Evolutionary conservation across 2,888 invertebrate genomes (phyloP).

Genomic region (Epistrophe grossulariae): DNA sequence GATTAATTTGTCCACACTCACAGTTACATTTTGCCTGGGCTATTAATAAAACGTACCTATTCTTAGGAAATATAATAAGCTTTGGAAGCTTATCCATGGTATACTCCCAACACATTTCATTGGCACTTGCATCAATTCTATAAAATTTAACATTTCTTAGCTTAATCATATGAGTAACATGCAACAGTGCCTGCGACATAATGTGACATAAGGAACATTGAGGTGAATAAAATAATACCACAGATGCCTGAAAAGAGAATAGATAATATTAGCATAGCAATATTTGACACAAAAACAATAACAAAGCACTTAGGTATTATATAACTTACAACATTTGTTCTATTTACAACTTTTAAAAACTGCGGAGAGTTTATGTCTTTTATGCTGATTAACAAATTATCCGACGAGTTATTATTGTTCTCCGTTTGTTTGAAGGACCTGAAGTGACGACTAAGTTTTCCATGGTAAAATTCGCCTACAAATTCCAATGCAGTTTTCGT

Average conservation of each 20-base stretch:
- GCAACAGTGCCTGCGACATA: conserved; percentile 88
- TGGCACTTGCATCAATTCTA: conserved; percentile 91
- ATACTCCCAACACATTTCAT: conserved; percentile 92
- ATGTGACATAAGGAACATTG: conserved; percentile 91
- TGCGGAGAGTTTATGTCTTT: conserved; percentile 53
- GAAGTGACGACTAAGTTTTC: conserved; percentile 56
- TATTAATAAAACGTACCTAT: conserved; percentile 79
- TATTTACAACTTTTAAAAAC: conserved; percentile 48
- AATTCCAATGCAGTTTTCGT: conserved; percentile 46
- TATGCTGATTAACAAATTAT: conserved; percentile 12
- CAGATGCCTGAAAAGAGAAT: conserved; percentile 84
- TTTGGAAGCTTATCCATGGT: conserved; percentile 92
- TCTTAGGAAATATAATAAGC: conserved; percentile 91
- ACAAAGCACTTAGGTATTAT: not conserved
- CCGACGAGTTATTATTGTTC: conserved; percentile 6
- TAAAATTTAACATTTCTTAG: conserved; percentile 86
- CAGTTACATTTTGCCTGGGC: too few relatives aligned
- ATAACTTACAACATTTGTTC: conserved; percentile 50
- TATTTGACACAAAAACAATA: too few relatives aligned
- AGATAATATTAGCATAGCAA: not conserved
- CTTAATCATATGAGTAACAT: conserved; percentile 84
- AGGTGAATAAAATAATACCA: conserved; percentile 91
- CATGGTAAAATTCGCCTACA: conserved; percentile 46
- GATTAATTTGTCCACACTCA: too few relatives aligned
- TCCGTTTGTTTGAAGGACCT: conserved; percentile 19